These are phyloP conservation scores for Australoheros scitulus DNA, from an alignment of 2,113 vertebrate genomes.

Conservation along the genomic window DNA sequence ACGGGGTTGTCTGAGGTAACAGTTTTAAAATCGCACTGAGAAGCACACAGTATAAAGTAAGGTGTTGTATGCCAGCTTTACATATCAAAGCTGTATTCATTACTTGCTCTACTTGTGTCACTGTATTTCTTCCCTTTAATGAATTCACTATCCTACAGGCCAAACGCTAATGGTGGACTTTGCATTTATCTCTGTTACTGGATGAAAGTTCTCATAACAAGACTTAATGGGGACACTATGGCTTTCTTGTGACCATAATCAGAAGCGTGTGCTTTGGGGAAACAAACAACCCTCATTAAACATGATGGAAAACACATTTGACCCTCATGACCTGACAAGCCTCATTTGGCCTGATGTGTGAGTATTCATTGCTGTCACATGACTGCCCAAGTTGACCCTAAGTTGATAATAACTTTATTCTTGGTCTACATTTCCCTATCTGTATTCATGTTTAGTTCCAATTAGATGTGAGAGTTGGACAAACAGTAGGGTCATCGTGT, in stretches of 20 bases:
- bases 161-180: constrained; percentile 24
- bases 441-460: constrained; percentile 16
- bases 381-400: constrained; percentile 42
- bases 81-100: neutral
- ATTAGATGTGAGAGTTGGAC: constrained; percentile 60
- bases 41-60: neutral
- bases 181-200: constrained; percentile 25
- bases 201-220: constrained; percentile 64
- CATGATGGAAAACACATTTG: constrained; percentile 62
- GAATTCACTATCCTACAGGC: constrained; percentile 1
- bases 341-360: constrained; percentile 40
- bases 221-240: constrained; percentile 65
- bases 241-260: constrained; percentile 74
- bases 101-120: neutral
- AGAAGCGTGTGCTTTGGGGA: constrained; percentile 65
- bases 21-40: neutral
- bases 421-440: constrained; percentile 12
- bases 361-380: constrained; percentile 49
- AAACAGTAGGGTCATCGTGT: constrained; percentile 50
- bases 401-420: constrained; percentile 49
- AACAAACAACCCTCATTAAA: constrained; percentile 67
- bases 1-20: constrained; percentile 19
- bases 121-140: constrained; percentile 6
- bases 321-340: constrained; percentile 48
- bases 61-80: neutral